Evolutionary conservation across 1,140 invertebrate genomes (phyloP), one percentile per base, ranked within the genome.

Genomic region (Ceratosolen fusciceps): DNA sequence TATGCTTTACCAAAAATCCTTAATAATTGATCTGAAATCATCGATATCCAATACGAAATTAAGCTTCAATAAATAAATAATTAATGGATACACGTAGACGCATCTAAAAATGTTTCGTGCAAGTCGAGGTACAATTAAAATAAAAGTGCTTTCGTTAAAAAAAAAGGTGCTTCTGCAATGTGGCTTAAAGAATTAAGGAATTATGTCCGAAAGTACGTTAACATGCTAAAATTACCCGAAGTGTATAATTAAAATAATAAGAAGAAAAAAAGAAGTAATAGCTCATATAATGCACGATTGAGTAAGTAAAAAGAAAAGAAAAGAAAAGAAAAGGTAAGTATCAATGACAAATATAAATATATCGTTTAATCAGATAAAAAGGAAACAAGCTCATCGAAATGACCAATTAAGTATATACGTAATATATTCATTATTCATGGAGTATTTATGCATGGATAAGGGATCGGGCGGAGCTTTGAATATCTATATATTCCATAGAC

Each of bases 401-500:
- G 19, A 58, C 56, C 56, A 29, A 52, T 49, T 65, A 65, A 65
- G 60, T 37, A 9, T n/a, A 65, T n/a, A 37, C 31, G 21, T 65
- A 37, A 37, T 65, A 37, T 65, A 37, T 21, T 65, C 60, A 49
- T 52, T 71, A 31, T 49, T 71, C 24, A 71, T 52, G 43, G 3
- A 52, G 9, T 72, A 72, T 56, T 24, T 37, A 1, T 8, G 56
- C 37, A 34, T 3, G 16, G n/a, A 68, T 68, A 68, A 68, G 39
- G 12, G 39, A 43, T 43, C 34, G 4, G 26, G 29, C 24, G 26
- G 5, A 58, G 0, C 2, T 29, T 12, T 29, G 14, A 4, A 58
- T 58, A 58, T 58, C 26, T 58, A 29, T 58, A 43, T 58, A 29
- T 58, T 58, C 56, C 26, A 29, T 58, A 12, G 26, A 58, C 24